A percentile compares a stretch with the other conserved stretches of the same genome.
These are phyloP conservation scores for Taphrorychus bicolor DNA, from an alignment of 2,888 invertebrate species.

Conservation along the genomic window DNA sequence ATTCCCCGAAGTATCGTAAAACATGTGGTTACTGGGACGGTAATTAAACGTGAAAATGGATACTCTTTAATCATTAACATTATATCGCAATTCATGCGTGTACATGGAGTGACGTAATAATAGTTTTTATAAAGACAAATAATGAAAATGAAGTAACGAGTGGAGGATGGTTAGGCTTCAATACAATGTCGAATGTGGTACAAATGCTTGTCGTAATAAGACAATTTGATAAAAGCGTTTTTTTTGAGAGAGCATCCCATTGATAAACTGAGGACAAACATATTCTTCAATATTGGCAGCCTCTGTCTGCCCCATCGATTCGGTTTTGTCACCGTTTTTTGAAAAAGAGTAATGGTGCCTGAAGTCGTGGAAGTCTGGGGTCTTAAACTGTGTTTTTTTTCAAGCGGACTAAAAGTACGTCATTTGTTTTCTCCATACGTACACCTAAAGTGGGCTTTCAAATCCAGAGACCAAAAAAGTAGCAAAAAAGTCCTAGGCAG, in stretches of 20 bases:
- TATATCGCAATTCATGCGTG: too few species aligned
- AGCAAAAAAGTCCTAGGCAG: too few species aligned
- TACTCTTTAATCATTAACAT: background rate
- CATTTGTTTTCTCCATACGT: too few species aligned
- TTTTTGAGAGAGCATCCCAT: background rate
- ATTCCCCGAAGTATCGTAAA: constrained; percentile 9
- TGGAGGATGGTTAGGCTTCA: background rate
- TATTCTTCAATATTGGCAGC: background rate
- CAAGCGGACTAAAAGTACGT: too few species aligned
- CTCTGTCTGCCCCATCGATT: background rate
- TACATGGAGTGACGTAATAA: too few species aligned
- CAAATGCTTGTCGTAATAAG: background rate
- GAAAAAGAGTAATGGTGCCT: background rate
- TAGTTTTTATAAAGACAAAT: too few species aligned
- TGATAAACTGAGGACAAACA: background rate
- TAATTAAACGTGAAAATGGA: background rate
- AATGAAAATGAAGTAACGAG: too few species aligned
- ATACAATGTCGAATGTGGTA: background rate
- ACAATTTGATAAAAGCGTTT: background rate
- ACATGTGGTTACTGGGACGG: background rate
- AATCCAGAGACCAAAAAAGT: too few species aligned
- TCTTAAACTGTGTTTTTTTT: too few species aligned
- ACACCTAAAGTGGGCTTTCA: too few species aligned
- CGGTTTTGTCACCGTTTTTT: background rate
- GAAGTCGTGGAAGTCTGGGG: background rate